Conservation (phyloP, 1,140 invertebrate genomes). For the Pseudoatta argentina region DNA sequence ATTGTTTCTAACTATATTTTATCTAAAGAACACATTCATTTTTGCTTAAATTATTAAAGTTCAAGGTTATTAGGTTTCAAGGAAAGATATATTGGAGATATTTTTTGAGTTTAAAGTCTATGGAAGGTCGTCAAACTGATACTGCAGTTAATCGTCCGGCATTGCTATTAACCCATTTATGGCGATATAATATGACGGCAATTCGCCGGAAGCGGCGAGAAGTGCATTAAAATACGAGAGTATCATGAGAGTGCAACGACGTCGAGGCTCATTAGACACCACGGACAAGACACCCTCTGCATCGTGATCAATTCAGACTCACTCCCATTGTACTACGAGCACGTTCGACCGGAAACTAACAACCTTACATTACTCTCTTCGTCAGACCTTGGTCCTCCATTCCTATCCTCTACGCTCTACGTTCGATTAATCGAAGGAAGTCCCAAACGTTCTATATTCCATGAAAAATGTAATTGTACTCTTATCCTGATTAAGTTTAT, state of each 20-base stretch:
- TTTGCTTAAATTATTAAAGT: background rate
- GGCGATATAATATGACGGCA: conserved; percentile 70
- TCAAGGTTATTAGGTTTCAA: background rate
- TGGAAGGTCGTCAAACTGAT: conserved; percentile 28
- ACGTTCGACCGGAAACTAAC: conserved; percentile 78
- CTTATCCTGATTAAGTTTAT: background rate
- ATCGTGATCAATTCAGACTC: conserved; percentile 69
- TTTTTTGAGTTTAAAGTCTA: background rate
- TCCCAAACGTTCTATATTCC: background rate
- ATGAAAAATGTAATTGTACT: background rate
- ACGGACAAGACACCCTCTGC: conserved; percentile 73
- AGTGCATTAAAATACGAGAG: conserved; percentile 75
- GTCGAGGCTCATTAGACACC: conserved; percentile 82
- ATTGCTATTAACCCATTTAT: conserved; percentile 79
- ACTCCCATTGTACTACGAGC: conserved; percentile 56
- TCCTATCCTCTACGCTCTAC: conserved; percentile 8
- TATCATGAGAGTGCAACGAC: conserved; percentile 69
- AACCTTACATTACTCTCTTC: conserved; percentile 67
- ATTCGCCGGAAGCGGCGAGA: background rate
- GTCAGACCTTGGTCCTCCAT: conserved; percentile 14
- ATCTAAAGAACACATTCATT: background rate
- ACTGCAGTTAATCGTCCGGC: conserved; percentile 73
- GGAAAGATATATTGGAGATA: background rate
- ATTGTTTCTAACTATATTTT: background rate
- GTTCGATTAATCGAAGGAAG: conserved; percentile 15